Evolutionary conservation across 2,113 vertebrate genomes (phyloP).

Genomic region (Myotis brandtii): DNA sequence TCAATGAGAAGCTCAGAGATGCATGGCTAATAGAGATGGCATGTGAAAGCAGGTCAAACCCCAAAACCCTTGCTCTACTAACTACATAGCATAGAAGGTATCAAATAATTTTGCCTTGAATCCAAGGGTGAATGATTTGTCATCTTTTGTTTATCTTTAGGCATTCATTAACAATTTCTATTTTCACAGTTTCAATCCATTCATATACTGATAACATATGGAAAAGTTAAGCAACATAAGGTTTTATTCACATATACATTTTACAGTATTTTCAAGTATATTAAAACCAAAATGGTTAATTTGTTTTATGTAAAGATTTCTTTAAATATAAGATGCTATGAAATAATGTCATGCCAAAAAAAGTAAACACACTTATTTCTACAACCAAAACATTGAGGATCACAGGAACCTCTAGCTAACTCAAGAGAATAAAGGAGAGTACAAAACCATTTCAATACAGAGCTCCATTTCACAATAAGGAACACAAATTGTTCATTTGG

Average conservation of each 20-base stretch:
- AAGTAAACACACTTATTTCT: neutral
- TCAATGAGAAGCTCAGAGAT: neutral
- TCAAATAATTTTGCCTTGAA: neutral
- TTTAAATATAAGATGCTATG: slow-evolving; percentile 13
- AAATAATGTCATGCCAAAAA: neutral
- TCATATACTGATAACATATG: neutral
- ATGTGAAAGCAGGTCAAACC: neutral
- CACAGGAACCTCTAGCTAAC: neutral
- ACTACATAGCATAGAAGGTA: neutral
- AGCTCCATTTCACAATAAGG: neutral
- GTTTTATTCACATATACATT: neutral
- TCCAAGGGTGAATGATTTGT: neutral
- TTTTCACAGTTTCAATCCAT: neutral
- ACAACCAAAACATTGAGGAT: neutral
- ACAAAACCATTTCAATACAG: neutral
- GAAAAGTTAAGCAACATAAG: neutral
- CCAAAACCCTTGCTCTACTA: neutral
- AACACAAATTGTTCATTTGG: neutral
- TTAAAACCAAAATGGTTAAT: slow-evolving; percentile 19
- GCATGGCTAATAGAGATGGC: neutral
- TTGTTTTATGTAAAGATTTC: neutral
- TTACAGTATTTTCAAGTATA: neutral
- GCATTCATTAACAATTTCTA: slow-evolving; percentile 21
- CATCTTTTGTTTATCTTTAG: neutral
- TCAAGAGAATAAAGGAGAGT: neutral